Conservation (phyloP, 2,888 invertebrate species). For the Mimachlamys varia region DNA sequence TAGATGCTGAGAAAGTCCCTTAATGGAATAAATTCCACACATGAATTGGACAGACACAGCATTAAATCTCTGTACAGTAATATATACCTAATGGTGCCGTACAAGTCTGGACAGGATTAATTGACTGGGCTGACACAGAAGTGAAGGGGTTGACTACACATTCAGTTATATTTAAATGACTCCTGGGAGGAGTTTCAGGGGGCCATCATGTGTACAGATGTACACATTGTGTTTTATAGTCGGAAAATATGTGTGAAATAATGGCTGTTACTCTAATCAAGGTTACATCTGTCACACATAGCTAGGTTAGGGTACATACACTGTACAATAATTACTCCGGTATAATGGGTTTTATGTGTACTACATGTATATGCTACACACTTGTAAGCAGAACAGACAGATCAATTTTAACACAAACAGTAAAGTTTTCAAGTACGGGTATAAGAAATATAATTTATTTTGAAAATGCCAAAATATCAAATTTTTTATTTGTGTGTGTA, state of each 20-base stretch:
- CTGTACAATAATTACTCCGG: not conserved
- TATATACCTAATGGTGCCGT: not conserved
- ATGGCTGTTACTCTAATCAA: not conserved
- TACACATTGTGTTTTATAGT: conserved; percentile 17
- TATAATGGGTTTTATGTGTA: not conserved
- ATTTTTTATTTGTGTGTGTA: too few relatives aligned
- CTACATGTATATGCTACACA: not conserved
- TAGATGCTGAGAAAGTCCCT: not conserved
- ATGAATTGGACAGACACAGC: not conserved
- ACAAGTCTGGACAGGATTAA: not conserved
- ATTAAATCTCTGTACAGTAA: conserved; percentile 6
- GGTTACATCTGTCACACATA: conserved; percentile 4
- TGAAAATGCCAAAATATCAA: too few relatives aligned
- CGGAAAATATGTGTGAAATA: conserved; percentile 12
- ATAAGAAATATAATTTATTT: too few relatives aligned
- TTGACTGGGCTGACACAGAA: not conserved
- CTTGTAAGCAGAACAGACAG: not conserved
- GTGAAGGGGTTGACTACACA: not conserved
- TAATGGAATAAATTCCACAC: not conserved
- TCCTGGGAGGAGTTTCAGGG: not conserved
- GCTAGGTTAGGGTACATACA: not conserved
- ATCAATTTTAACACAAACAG: not conserved
- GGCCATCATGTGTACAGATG: not conserved
- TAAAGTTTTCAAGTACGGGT: not conserved
- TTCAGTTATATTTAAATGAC: not conserved